A percentile compares a stretch with the other conserved stretches of the same genome.
These are phyloP conservation scores for Euphonia xanthogaster DNA, from an alignment of 2,797 vertebrate genomes.

Conservation along the genomic window DNA sequence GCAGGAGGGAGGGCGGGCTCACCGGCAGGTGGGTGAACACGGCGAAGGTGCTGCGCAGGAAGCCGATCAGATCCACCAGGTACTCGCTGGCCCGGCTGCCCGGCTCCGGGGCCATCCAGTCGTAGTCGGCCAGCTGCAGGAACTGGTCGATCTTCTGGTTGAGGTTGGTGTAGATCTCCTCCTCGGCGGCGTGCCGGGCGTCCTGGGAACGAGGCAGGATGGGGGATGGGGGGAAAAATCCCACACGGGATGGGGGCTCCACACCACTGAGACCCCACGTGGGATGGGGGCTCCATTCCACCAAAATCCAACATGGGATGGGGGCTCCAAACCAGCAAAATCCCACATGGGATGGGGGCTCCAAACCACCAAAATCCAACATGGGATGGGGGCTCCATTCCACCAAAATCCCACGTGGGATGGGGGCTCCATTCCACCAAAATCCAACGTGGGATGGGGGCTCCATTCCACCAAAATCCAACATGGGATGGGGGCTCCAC, in stretches of 20 bases:
- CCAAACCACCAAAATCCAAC: accelerated
- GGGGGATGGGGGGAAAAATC: background rate
- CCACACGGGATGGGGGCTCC: accelerated
- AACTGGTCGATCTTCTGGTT: constrained; percentile 99
- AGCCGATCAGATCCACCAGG: constrained; percentile 91
- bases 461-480: accelerated
- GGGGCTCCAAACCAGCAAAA: background rate
- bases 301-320: accelerated
- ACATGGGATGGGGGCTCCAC: background rate
- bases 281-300: no score
- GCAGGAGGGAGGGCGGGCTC: background rate
- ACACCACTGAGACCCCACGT: accelerated
- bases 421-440: background rate
- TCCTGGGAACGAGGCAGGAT: constrained; percentile 67
- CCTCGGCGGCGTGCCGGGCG: constrained; percentile 91
- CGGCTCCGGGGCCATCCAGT: constrained; percentile 85
- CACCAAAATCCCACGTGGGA: accelerated
- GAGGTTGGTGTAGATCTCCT: constrained; percentile 95
- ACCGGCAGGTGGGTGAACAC: constrained; percentile 97
- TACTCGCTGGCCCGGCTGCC: constrained; percentile 85
- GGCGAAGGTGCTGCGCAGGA: constrained; percentile 92
- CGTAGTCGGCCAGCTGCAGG: constrained; percentile 93
- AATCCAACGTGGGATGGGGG: background rate
- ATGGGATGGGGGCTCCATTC: no score
- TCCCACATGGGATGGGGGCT: background rate